Base-by-base conservation (phyloP, 2,888 invertebrate species). In the Amitus sp. region DNA sequence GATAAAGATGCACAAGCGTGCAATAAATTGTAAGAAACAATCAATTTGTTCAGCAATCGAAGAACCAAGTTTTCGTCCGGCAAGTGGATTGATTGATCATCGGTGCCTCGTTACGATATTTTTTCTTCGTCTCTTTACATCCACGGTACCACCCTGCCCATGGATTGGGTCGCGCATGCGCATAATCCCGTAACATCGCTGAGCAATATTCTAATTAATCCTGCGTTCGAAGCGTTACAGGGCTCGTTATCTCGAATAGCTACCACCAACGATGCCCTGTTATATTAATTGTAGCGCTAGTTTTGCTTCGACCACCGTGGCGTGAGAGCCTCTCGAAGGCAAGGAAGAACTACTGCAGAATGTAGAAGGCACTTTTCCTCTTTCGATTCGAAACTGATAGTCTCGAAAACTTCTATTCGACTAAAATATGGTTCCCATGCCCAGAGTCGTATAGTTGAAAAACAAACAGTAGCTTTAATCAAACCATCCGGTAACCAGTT, bases 131-230 rank as follows among this genome's bases (percentile, higher is more conserved):
- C 47, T 47, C 47, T 47, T 28, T 47, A 19, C 17, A 18, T 10
- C 30, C 10, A 18, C 30, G 15, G 30, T 28, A n/a, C n/a, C n/a
- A n/a, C n/a, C n/a, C n/a, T 46, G 15, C 46, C 30, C 17, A 30
- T n/a, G 43, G 43, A 23, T 27, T 27, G 33, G 30, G 39, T 49
- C 33, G 34, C 54, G 54, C 54, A 47, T 33, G 34, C 30, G 33
- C 50, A 50, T 60, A 49, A 61, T 61, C 61, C 47, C 40, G 39
- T 30, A 47, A 47, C 42, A 47, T 61, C 58, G 59, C 57, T 56
- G 55, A 63, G 54, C 65, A 67, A 68, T 74, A 73, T 71, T 67
- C 65, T 72, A 74, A 74, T 76, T 74, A 72, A 73, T 74, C 69
- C 59, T 58, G 65, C 66, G 65, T 68, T 55, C 51, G 60, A 66